Base-by-base conservation (phyloP, 2,113 vertebrate genomes). In the Stictonetta naevosa region DNA sequence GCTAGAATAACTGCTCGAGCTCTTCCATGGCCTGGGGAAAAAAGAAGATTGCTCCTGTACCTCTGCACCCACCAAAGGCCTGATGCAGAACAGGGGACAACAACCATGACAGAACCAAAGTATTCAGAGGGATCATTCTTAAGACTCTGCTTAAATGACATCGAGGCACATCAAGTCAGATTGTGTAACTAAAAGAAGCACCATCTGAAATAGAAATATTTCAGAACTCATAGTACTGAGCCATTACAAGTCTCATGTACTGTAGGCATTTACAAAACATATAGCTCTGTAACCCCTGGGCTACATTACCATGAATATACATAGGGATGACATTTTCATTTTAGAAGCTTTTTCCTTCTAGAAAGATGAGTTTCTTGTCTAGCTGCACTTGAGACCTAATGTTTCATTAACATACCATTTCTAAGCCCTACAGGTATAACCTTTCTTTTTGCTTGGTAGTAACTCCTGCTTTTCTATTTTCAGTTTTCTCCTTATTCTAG, bases 241-340 rank as follows among this genome's bases (percentile, higher is more conserved):
- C n/a, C 38, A 64, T 46, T 63, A 91, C 29, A 78, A 78, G 50
- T 68, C 25, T 81, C 73, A 81, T 5, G 28, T 68, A 63, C 22
- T 75, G 25, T 48, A 75, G 31, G 56, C 60, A 63, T 34, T 91
- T 75, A 78, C 42, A 89, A 86, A 95, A 91, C 46, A 69, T 4
- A 22, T 2, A 88, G 58, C 77, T 82, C 26, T 72, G 69, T 60
- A 91, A 88, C 68, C 77, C 42, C 29, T 59, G 29, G 83, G 83
- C 86, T 78, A 78, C 34, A 33, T 38, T 78, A 71, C 36, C 55
- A 31, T 33, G 28, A 93, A 91, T 84, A 86, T 18, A 90, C 44
- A 71, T 11, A 93, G 8, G 19, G 26, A 93, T 60, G 64, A 52
- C 64, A 78, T 91, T 88, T 92, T 88, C 33, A 75, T 64, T 94